A percentile compares a stretch with the other conserved stretches of the same genome.
phyloP scores from a whole-genome alignment of 1,140 invertebrate genomes.

The Orius insidiosus region DNA sequence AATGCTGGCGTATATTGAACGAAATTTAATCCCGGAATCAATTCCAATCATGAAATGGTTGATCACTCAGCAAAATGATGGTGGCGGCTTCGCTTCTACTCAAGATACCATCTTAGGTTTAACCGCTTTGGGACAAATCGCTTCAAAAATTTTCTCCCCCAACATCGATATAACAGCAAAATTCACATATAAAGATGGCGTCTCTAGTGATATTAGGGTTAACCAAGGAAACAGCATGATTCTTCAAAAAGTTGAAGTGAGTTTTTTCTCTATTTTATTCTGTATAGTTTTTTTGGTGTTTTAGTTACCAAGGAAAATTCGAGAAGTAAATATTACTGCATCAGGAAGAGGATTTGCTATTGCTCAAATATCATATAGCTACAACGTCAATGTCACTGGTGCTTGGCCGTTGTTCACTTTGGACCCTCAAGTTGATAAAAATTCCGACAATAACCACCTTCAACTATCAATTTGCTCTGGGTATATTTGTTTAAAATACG shows the following conservation, averaged over 20 bases:
- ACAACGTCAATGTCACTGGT: conserved; percentile 76
- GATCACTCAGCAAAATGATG: conserved; percentile 56
- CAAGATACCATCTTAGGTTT: conserved; percentile 28
- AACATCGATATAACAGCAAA: conserved; percentile 33
- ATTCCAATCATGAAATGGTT: conserved; percentile 72
- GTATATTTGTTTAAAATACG: conserved; percentile 28
- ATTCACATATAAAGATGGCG: conserved; percentile 34
- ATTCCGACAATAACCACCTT: conserved; percentile 63
- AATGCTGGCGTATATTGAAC: conserved; percentile 44
- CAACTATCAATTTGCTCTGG: conserved; percentile 75
- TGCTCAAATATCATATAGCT: conserved; percentile 55
- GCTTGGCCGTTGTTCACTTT: conserved; percentile 76
- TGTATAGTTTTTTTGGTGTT: conserved; percentile 14
- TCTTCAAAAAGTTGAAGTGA: conserved; percentile 50
- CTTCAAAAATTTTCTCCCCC: conserved; percentile 24
- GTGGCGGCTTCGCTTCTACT: conserved; percentile 69
- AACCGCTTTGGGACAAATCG: neutral
- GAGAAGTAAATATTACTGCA: conserved; percentile 45
- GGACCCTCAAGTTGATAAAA: conserved; percentile 73
- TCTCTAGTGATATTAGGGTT: conserved; percentile 43
- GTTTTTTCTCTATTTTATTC: conserved; percentile 13
- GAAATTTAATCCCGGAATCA: conserved; percentile 45
- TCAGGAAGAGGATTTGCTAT: conserved; percentile 67
- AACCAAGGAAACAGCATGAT: conserved; percentile 53
- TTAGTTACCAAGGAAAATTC: conserved; percentile 35